Conservation (phyloP, 2,888 invertebrate genomes). For the Eupithecia exiguata region DNA sequence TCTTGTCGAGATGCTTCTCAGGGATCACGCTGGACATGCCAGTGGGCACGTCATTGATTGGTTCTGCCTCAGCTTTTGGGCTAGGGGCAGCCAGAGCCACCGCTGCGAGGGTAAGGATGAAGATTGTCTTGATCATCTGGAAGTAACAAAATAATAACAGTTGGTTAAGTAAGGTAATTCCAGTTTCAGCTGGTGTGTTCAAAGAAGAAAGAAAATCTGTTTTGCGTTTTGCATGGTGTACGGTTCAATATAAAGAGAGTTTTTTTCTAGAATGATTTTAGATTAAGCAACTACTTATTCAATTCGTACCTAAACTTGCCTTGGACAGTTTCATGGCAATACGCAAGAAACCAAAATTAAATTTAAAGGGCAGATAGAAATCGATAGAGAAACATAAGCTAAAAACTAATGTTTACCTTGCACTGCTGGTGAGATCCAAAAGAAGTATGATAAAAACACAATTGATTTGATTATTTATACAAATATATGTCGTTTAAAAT, state of each 20-base stretch:
- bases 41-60: not conserved
- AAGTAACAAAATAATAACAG: not conserved
- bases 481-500: not conserved
- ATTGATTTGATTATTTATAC: slow-evolving; percentile 8
- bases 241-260: not conserved
- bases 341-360: not conserved
- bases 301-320: not conserved
- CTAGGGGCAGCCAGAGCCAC: not conserved
- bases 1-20: slow-evolving; percentile 1
- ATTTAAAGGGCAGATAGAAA: not conserved
- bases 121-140: slow-evolving; percentile 12
- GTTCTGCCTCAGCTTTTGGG: not conserved
- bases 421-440: not conserved
- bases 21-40: not conserved
- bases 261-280: not conserved
- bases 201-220: not conserved
- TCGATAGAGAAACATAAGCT: not conserved
- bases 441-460: not conserved
- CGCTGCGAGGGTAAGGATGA: not conserved
- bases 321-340: not conserved
- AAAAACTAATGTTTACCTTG: not conserved
- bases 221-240: not conserved
- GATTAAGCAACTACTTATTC: not conserved
- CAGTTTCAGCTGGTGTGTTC: not conserved
- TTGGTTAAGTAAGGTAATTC: not conserved